Evolutionary conservation across 1,140 invertebrate species (phyloP).

Genomic region (Artemia franciscana): DNA sequence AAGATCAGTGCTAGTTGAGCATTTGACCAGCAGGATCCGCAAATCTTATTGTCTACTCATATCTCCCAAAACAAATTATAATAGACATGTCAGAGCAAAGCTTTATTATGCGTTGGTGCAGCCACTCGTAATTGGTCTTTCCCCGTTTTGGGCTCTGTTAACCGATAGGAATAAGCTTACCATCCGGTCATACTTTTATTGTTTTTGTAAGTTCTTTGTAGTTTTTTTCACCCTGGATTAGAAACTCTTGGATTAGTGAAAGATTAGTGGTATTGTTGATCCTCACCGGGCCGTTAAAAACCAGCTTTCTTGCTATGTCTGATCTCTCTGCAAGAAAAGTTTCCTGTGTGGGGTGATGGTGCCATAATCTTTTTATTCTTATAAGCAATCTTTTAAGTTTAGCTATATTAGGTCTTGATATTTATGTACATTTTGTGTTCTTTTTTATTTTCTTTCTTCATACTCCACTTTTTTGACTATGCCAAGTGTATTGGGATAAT

Average conservation of each 20-base stretch:
- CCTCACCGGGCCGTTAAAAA: background rate
- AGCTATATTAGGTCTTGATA: too few relatives aligned
- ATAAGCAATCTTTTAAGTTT: too few relatives aligned
- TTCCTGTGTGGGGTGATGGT: background rate
- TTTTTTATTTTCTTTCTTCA: too few relatives aligned
- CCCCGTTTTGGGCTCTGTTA: background rate
- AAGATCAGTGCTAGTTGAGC: background rate
- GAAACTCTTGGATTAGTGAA: background rate
- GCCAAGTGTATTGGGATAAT: too few relatives aligned
- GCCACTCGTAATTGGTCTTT: background rate
- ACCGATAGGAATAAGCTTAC: background rate
- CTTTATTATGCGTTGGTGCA: background rate
- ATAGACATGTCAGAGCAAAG: background rate
- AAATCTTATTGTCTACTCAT: background rate
- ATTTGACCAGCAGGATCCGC: background rate
- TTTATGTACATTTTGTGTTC: too few relatives aligned
- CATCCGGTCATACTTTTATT: background rate
- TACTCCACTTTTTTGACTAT: too few relatives aligned
- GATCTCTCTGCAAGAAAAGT: background rate
- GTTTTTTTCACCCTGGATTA: background rate
- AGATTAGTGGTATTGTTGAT: background rate
- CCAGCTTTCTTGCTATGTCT: background rate
- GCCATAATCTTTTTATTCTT: too few relatives aligned
- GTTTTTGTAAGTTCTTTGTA: background rate
- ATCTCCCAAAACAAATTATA: background rate